Evolutionary conservation across 2,888 invertebrate genomes (phyloP).

Genomic region (Achlya flavicornis): DNA sequence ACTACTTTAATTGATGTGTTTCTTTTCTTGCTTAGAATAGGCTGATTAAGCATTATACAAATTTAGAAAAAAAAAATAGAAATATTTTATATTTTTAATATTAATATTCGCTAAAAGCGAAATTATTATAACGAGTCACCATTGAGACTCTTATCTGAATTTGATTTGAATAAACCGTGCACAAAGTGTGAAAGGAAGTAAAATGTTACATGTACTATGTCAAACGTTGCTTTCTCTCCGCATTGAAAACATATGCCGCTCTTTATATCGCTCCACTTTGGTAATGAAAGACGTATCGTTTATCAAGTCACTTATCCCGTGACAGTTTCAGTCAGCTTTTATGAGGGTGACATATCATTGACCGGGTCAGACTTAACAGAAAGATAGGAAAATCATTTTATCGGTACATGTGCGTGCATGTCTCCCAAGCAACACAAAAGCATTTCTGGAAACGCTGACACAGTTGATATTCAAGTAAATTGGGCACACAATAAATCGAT

Average conservation of each 20-base stretch:
- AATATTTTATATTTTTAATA: no score
- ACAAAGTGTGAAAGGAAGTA: neutral
- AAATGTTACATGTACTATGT: neutral
- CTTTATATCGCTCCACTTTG: neutral
- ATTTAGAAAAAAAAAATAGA: no score
- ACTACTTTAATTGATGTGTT: no score
- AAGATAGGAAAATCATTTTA: no score
- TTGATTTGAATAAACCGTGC: conserved; percentile 2
- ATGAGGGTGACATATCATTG: neutral
- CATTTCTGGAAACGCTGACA: no score
- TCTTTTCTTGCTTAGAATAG: no score
- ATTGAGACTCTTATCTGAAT: conserved; percentile 7
- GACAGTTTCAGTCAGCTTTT: neutral
- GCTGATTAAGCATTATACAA: no score
- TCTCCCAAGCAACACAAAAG: no score
- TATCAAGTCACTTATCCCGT: neutral
- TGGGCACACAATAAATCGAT: no score
- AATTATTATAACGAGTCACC: conserved; percentile 5
- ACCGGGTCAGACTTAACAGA: neutral
- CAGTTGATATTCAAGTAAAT: no score
- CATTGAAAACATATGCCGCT: neutral
- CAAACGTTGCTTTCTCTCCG: neutral
- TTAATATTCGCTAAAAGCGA: neutral
- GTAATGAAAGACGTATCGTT: neutral
- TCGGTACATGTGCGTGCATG: no score